These are phyloP conservation scores for Brachyalestes nurse DNA, from an alignment of 2,797 vertebrate species.

Conservation along the genomic window DNA sequence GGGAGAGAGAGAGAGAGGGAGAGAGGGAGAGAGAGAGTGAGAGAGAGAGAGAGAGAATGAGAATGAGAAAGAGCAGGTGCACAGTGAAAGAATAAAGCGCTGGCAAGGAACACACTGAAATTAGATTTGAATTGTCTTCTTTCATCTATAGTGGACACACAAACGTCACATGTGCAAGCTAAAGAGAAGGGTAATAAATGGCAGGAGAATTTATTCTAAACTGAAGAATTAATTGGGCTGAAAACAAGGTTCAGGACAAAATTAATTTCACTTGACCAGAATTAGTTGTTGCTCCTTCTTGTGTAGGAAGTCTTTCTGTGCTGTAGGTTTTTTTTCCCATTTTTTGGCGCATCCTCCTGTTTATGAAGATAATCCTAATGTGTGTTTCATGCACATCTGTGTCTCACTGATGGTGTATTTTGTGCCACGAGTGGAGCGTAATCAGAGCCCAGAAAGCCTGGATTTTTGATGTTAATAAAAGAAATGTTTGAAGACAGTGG, in stretches of 20 bases:
- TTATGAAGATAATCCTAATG: conserved; percentile 6
- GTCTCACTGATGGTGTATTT: conserved; percentile 17
- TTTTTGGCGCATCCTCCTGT: conserved; percentile 37
- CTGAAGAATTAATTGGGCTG: not conserved
- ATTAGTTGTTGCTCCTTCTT: not conserved
- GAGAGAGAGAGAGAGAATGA: conserved; percentile 29
- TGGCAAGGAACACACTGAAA: conserved; percentile 33
- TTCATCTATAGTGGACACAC: conserved; percentile 15
- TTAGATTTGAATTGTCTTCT: conserved; percentile 54
- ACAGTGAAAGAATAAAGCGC: conserved; percentile 11
- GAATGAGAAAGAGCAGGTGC: conserved; percentile 17
- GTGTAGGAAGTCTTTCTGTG: not conserved
- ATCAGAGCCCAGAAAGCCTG: conserved; percentile 60
- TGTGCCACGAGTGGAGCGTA: conserved; percentile 60
- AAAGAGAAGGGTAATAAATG: not conserved
- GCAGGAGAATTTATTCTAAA: not conserved
- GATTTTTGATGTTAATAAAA: conserved; percentile 72
- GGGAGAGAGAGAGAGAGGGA: not conserved
- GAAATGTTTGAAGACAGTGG: conserved; percentile 68
- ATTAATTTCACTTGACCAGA: not conserved
- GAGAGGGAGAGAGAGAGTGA: not conserved
- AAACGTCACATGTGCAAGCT: not conserved
- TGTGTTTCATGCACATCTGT: not conserved
- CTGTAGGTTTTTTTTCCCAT: conserved; percentile 26
- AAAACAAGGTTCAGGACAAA: not conserved